Evolutionary conservation across 37 sponge, comb jelly and placozoan species (phyloP), one percentile per base, ranked within the genome.

Genomic region (Mnemiopsis leidyi): DNA sequence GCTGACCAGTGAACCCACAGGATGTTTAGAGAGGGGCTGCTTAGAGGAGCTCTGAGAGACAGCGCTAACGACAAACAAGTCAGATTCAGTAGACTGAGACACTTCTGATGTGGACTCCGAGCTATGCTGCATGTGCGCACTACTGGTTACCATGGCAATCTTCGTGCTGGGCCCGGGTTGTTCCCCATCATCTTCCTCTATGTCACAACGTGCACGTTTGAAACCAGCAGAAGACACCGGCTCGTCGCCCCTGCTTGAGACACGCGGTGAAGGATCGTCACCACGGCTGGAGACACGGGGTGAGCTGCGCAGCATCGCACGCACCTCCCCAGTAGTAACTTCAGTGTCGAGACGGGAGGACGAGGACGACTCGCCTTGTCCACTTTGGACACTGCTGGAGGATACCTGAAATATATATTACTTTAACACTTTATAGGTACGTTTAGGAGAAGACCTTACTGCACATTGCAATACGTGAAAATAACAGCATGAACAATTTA

Each of bases 151-250:
- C 90, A 85, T 85, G 9, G 90, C 90, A 21, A 85, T 85, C 90
- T 85, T 85, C 18, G 90, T 40, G 61, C 90, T 85, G 29, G 90
- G 90, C 39, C 90, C 90, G 0, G 90, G 90, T 25, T 85, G 90
- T 26, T 85, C 61, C 28, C 61, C 90, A 25, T 85, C 90, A 25
- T 85, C 90, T 9, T 85, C 90, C 90, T 85, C 90, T 37, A 40
- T 61, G 90, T 85, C 90, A 85, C 90, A 85, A 2, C 90, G 90
- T 1, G 90, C 32, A 7, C 90, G 32, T 33, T 85, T 85, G 90
- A 39, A 85, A 0, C 90, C 90, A 13, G 61, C 90, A 23, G 90
- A 85, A 26, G 36, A 32, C 16, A 85, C 90, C 0, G 40, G 90
- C 61, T 85, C 90, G 61, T 85, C 90, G 23, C 90, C 90, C 21